Conservation (phyloP, 2,888 invertebrate species). For the Agrotis ipsilon region DNA sequence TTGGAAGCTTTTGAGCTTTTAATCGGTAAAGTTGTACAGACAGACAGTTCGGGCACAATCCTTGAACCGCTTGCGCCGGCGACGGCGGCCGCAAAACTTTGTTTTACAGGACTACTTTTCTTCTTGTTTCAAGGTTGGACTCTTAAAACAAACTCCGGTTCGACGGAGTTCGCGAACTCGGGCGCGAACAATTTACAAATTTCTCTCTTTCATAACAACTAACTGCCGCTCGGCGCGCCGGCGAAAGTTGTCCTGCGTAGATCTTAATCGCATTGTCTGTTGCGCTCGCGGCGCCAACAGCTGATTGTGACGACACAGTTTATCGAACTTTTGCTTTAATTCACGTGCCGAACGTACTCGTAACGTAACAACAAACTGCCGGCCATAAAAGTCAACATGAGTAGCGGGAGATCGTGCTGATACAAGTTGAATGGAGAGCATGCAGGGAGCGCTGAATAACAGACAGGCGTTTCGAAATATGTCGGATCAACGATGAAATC, state of each 20-base stretch:
- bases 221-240: slow-evolving; percentile 91
- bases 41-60: slow-evolving; percentile 92
- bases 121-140: slow-evolving; percentile 92
- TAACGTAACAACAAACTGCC: slow-evolving; percentile 62
- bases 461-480: slow-evolving; percentile 68
- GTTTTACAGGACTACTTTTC: slow-evolving; percentile 92
- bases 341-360: slow-evolving; percentile 70
- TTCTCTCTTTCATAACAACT: slow-evolving; percentile 92
- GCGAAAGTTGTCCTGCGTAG: slow-evolving; percentile 92
- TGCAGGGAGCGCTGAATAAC: slow-evolving; percentile 56
- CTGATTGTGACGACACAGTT: slow-evolving; percentile 88
- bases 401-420: slow-evolving; percentile 47
- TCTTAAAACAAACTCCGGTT: slow-evolving; percentile 92
- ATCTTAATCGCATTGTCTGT: slow-evolving; percentile 92
- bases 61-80: slow-evolving; percentile 92
- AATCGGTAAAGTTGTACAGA: slow-evolving; percentile 92
- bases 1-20: slow-evolving; percentile 92
- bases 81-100: slow-evolving; percentile 92
- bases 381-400: slow-evolving; percentile 58
- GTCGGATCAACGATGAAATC: slow-evolving; percentile 66
- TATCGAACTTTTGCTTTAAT: slow-evolving; percentile 84
- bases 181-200: slow-evolving; percentile 92
- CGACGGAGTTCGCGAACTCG: slow-evolving; percentile 92
- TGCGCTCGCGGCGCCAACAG: slow-evolving; percentile 90
- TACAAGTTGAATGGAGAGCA: slow-evolving; percentile 60